A percentile compares a stretch with the other conserved stretches of the same genome.
phyloP scores from a whole-genome alignment of 1,140 invertebrate genomes.

The Steinernema khuongi region DNA sequence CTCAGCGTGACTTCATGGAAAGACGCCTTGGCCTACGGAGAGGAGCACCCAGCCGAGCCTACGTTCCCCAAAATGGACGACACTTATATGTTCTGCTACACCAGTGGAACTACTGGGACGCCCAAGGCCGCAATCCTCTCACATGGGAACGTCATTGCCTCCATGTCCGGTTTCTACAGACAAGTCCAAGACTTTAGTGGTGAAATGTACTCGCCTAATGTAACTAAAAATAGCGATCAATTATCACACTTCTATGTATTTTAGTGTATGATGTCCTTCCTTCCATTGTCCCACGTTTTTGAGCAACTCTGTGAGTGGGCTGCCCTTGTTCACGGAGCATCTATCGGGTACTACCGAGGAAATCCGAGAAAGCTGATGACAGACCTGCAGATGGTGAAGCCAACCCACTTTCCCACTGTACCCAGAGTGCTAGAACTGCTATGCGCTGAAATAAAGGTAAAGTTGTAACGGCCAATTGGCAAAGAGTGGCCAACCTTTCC shows the following conservation, averaged over 20 bases:
- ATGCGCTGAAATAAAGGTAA: conserved; percentile 68
- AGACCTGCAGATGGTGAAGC: conserved; percentile 80
- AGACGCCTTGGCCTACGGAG: conserved; percentile 20
- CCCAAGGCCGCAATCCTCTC: conserved; percentile 62
- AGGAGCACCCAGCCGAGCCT: conserved; percentile 18
- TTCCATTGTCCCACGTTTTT: conserved; percentile 89
- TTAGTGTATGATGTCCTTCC: conserved; percentile 69
- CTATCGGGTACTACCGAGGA: conserved; percentile 83
- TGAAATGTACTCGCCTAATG: not conserved
- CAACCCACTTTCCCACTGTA: conserved; percentile 85
- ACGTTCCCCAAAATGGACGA: conserved; percentile 14
- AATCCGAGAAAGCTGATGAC: conserved; percentile 80
- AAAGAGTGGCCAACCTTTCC: too few relatives aligned
- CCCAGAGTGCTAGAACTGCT: conserved; percentile 83
- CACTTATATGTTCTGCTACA: conserved; percentile 48
- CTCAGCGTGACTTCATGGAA: conserved; percentile 17
- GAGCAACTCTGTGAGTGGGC: conserved; percentile 63
- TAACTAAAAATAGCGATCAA: not conserved
- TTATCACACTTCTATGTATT: too few relatives aligned
- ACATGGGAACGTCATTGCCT: conserved; percentile 67
- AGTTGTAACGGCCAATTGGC: too few relatives aligned
- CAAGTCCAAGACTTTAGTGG: conserved; percentile 46
- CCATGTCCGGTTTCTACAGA: conserved; percentile 69
- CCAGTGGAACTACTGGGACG: conserved; percentile 62
- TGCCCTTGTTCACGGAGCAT: conserved; percentile 81